Evolutionary conservation across 2,113 vertebrate genomes (phyloP).

Genomic region (Zootoca vivipara): DNA sequence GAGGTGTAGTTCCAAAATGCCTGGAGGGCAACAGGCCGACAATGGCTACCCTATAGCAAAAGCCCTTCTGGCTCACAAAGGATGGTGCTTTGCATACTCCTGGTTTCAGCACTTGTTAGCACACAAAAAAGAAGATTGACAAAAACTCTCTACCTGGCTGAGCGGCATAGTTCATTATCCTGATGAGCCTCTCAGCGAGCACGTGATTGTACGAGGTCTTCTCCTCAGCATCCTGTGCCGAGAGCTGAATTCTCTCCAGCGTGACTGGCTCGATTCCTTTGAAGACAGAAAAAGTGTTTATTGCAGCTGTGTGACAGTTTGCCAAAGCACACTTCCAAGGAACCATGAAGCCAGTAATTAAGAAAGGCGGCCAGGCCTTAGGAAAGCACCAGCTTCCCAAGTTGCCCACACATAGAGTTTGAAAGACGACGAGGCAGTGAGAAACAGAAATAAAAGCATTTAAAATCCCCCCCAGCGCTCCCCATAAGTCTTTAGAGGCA

Average conservation of each 20-base stretch:
- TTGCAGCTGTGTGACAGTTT: not conserved
- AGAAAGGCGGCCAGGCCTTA: not conserved
- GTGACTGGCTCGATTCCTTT: constrained; percentile 90
- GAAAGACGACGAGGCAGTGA: not conserved
- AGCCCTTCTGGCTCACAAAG: too few relatives aligned
- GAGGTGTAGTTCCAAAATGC: not conserved
- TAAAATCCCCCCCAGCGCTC: fast-evolving
- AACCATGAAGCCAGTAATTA: not conserved
- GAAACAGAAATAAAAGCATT: not conserved
- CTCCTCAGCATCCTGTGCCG: constrained; percentile 81
- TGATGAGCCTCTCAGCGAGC: constrained; percentile 91
- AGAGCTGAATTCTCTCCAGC: constrained; percentile 90
- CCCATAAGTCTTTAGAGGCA: too few relatives aligned
- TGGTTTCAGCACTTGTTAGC: too few relatives aligned
- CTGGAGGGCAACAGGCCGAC: not conserved
- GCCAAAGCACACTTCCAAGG: not conserved
- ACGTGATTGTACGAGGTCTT: constrained; percentile 90
- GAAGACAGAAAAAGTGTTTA: not conserved
- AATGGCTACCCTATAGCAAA: too few relatives aligned
- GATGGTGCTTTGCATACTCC: not conserved
- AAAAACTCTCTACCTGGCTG: constrained; percentile 82
- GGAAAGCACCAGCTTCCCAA: not conserved
- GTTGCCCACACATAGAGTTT: not conserved
- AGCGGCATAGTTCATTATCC: constrained; percentile 91
- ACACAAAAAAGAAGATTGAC: not conserved